Percentiles rank a stretch among this genome's conserved stretches.
Conservation (phyloP, 2,888 invertebrate genomes). For the Tolmerus cingulatus region DNA sequence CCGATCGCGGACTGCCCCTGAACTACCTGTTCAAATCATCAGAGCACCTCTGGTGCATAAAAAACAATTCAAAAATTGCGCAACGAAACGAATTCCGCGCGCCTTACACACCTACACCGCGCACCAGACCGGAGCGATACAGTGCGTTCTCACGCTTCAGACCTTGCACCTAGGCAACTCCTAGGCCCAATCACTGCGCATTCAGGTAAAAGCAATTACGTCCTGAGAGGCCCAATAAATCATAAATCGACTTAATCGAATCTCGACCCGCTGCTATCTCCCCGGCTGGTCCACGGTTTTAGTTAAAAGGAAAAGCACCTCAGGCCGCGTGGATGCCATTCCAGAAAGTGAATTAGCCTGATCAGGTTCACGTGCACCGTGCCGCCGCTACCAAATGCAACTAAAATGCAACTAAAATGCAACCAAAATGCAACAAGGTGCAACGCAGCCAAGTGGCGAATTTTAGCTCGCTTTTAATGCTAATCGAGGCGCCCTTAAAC, state of each 20-base stretch:
- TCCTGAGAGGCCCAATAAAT: slow-evolving; percentile 34
- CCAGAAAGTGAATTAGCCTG: slow-evolving; percentile 26
- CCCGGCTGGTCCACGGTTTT: not conserved
- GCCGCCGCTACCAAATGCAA: not conserved
- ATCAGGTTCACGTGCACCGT: not conserved
- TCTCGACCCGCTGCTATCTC: slow-evolving; percentile 26
- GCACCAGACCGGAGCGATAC: not conserved
- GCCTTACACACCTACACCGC: slow-evolving; percentile 1
- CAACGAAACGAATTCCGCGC: not conserved
- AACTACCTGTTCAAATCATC: slow-evolving; percentile 9
- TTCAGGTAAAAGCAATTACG: slow-evolving; percentile 33
- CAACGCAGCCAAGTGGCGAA: slow-evolving; percentile 19
- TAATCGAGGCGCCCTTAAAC: not conserved
- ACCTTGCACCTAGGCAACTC: slow-evolving; percentile 7
- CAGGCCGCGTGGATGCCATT: slow-evolving; percentile 21
- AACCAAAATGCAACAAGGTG: slow-evolving; percentile 13
- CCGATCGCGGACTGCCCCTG: not conserved
- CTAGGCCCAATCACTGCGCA: slow-evolving; percentile 11
- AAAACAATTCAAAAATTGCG: slow-evolving; percentile 16
- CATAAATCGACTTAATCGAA: slow-evolving; percentile 42
- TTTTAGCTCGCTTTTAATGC: slow-evolving; percentile 26
- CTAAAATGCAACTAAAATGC: not conserved
- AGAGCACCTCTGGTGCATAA: not conserved
- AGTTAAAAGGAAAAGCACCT: slow-evolving; percentile 17
- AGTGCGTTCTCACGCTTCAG: slow-evolving; percentile 23